Evolutionary conservation across 2,113 vertebrate genomes (phyloP).

Genomic region (Speoplatyrhinus poulsoni): DNA sequence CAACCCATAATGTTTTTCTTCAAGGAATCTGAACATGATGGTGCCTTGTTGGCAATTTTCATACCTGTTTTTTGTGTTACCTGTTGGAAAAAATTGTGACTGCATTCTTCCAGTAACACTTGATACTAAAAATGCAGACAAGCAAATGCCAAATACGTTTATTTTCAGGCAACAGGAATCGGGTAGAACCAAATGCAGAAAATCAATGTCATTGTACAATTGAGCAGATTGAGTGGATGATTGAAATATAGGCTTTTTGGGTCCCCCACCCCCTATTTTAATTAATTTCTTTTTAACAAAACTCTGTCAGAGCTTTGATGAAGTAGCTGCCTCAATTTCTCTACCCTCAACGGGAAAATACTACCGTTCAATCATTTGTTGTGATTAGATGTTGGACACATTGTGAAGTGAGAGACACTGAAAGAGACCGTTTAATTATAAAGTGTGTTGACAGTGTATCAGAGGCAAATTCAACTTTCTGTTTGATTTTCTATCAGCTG

Average conservation of each 20-base stretch:
- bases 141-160: background rate
- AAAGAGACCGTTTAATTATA: slow-evolving; percentile 1
- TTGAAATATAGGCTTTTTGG: background rate
- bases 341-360: slow-evolving; percentile 1
- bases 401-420: slow-evolving; percentile 2
- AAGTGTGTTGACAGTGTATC: background rate
- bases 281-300: background rate
- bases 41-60: too few relatives aligned
- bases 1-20: too few relatives aligned
- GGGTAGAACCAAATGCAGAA: background rate
- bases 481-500: background rate
- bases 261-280: background rate
- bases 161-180: background rate
- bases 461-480: background rate
- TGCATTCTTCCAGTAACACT: too few relatives aligned
- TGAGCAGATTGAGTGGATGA: background rate
- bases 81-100: too few relatives aligned
- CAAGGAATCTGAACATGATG: too few relatives aligned
- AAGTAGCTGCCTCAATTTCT: background rate
- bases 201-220: background rate
- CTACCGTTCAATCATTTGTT: background rate
- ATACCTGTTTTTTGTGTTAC: too few relatives aligned
- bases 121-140: too few relatives aligned
- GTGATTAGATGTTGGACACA: slow-evolving; percentile 1
- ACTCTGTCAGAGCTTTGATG: slow-evolving; percentile 5